A percentile compares a stretch with the other conserved stretches of the same genome.
Evolutionary conservation across 2,113 vertebrate genomes (phyloP).

Genomic region (Atlantisia rogersi): DNA sequence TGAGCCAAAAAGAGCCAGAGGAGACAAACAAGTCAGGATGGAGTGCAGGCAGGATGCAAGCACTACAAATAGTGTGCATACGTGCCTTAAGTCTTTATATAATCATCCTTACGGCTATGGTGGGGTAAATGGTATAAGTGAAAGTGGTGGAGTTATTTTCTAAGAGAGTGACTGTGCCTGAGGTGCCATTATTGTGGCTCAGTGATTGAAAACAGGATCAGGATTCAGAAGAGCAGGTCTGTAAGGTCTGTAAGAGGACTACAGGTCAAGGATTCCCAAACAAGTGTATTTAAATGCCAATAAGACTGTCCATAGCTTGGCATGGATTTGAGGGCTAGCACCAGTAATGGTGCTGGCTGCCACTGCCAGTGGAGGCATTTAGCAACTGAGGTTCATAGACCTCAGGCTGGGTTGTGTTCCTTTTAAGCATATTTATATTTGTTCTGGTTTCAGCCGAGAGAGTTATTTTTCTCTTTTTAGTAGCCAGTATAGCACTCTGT

Average conservation of each 20-base stretch:
- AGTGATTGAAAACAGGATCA: neutral
- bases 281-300: rapidly evolving
- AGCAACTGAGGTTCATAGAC: neutral
- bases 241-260: neutral
- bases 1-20: neutral
- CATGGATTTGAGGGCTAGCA: neutral
- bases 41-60: neutral
- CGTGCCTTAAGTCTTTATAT: neutral
- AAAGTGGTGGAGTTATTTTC: neutral
- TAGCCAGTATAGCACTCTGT: too few relatives aligned
- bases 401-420: neutral
- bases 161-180: neutral
- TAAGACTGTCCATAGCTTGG: neutral
- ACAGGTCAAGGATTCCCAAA: neutral
- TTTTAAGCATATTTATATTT: neutral
- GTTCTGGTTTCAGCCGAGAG: too few relatives aligned
- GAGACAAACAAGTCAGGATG: neutral
- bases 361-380: neutral
- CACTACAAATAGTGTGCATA: neutral
- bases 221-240: neutral
- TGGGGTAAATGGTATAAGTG: neutral
- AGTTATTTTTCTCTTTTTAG: too few relatives aligned
- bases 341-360: neutral
- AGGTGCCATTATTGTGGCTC: neutral
- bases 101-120: neutral